Conservation (phyloP, 2,113 vertebrate species). For the Sander lucioperca region DNA sequence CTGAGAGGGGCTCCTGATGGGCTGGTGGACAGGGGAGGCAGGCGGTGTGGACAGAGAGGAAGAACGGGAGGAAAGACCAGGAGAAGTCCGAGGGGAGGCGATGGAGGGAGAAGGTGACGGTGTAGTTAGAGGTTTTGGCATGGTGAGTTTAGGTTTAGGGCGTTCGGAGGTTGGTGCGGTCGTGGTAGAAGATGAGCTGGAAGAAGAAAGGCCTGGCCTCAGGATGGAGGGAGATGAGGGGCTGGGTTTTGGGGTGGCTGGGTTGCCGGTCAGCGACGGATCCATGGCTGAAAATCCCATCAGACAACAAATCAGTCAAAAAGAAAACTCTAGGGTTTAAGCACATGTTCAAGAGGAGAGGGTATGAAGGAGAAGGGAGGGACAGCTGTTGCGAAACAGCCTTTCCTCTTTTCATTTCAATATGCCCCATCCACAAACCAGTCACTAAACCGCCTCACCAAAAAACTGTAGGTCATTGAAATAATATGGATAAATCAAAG, state of each 20-base stretch:
- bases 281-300: conserved; percentile 74
- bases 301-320: neutral
- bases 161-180: conserved; percentile 18
- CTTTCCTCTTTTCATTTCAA: neutral
- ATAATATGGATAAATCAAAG: neutral
- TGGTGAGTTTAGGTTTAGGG: conserved; percentile 49
- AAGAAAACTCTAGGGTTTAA: neutral
- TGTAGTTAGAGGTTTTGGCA: conserved; percentile 50
- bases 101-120: conserved; percentile 46
- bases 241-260: conserved; percentile 28
- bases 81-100: conserved; percentile 33
- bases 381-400: conserved; percentile 27
- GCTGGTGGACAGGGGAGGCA: conserved; percentile 54
- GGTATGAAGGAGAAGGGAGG: neutral
- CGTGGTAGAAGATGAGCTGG: conserved; percentile 36
- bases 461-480: neutral
- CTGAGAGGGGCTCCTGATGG: conserved; percentile 69
- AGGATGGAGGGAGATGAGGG: conserved; percentile 38
- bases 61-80: conserved; percentile 51
- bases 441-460: neutral
- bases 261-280: conserved; percentile 33
- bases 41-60: conserved; percentile 63
- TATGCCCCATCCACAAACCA: neutral
- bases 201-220: conserved; percentile 36
- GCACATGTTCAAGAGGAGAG: neutral